phyloP scores from a whole-genome alignment of 2,888 invertebrate species.

The Thyatira batis region DNA sequence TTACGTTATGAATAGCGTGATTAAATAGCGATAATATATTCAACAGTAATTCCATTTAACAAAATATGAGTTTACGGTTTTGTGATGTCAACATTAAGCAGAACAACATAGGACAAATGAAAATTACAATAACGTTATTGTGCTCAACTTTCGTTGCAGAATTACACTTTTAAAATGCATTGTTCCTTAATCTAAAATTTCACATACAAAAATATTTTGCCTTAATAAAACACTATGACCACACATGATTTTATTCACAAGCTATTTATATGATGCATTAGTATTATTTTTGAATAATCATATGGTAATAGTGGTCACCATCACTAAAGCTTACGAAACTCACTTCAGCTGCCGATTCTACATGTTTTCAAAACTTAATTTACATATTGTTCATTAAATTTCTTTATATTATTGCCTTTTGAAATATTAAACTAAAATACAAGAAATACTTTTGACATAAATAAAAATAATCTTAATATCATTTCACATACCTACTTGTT shows the following conservation, averaged over 20 bases:
- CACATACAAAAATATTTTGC: slow-evolving; percentile 79
- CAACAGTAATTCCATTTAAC: no score
- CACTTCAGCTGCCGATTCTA: slow-evolving; percentile 40
- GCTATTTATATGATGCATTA: slow-evolving; percentile 38
- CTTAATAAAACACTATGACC: slow-evolving; percentile 72
- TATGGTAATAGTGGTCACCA: slow-evolving; percentile 23
- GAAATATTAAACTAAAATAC: slow-evolving; percentile 18
- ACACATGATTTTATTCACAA: slow-evolving; percentile 53
- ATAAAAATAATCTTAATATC: slow-evolving; percentile 13
- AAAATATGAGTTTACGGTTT: no score
- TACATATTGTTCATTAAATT: slow-evolving; percentile 3
- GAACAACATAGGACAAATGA: background rate
- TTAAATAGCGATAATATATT: background rate
- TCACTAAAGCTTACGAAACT: slow-evolving; percentile 33
- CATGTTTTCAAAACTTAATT: slow-evolving; percentile 6
- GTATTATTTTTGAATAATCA: slow-evolving; percentile 34
- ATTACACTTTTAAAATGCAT: slow-evolving; percentile 63
- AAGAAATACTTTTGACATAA: slow-evolving; percentile 7
- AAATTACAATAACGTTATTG: slow-evolving; percentile 24
- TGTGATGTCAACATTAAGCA: background rate
- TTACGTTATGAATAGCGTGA: background rate
- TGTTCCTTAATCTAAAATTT: slow-evolving; percentile 54
- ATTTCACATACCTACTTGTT: slow-evolving; percentile 25
- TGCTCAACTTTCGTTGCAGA: slow-evolving; percentile 33
- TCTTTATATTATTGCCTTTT: slow-evolving; percentile 19